Base-by-base conservation (phyloP, 2,113 vertebrate species). In the Chauna torquata region DNA sequence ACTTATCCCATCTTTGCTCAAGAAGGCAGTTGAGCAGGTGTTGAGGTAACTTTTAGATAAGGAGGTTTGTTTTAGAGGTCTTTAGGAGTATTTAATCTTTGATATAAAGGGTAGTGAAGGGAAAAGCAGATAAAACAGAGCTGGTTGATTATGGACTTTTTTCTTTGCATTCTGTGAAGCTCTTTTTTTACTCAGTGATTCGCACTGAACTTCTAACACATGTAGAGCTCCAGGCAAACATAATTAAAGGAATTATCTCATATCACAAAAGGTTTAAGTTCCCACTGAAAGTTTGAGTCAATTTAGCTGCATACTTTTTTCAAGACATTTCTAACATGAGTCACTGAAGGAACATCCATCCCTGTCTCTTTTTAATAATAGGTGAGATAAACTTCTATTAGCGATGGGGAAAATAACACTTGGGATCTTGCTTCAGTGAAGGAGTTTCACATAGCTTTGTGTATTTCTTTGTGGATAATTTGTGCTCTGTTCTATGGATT, bases 171-270 rank as follows among this genome's bases (percentile, higher is more conserved):
- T 92, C 52, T 45, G 40, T 86, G 80, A 76, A 92, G 58, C 30
- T 78, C 77, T 82, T 65, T 55, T 89, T 30, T 86, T 70, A 40
- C n/a, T 94, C 71, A 65, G 50, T 75, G 79, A 83, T 75, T 90
- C 0, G 9, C 47, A 25, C n/a, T 68, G 59, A 92, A 92, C 68
- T 86, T 93, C 79, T 88, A 61, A 83, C 42, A 89, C 57, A 58
- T n/a, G 45, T 83, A 74, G 88, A 93, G 50, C 71, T 91, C 88
- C 79, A 94, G 88, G 82, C 58, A 90, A 93, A 86, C 16, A 47
- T 92, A 94, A 96, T 94, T 95, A 84, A 90, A 86, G 76, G 79
- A 92, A 96, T 96, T 95, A 80, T 88, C 62, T 93, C 34, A 2
- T 49, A 72, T 94, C 71, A 86, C 79, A 93, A 90, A 95, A 94